phyloP scores from a whole-genome alignment of 2,113 vertebrate genomes.

The Cygnus buccinator region DNA sequence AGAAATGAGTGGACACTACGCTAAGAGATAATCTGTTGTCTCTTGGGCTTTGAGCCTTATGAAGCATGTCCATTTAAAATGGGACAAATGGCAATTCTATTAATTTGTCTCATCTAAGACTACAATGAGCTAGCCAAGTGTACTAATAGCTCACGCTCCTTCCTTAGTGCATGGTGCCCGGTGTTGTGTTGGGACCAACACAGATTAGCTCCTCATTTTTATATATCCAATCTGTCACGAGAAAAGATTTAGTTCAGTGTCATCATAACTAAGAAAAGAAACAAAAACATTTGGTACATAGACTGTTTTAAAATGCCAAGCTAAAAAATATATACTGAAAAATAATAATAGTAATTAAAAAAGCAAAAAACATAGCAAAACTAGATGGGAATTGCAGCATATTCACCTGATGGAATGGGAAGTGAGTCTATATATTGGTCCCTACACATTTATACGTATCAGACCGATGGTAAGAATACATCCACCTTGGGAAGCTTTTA shows the following conservation, averaged over 20 bases:
- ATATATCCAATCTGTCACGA: not conserved
- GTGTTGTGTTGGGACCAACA: not conserved
- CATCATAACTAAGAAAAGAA: not conserved
- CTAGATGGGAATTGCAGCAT: not conserved
- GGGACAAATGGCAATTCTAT: not conserved
- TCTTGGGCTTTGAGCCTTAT: not conserved
- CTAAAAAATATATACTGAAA: not conserved
- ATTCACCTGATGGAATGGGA: not conserved
- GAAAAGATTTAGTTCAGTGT: not conserved
- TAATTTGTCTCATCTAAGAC: not conserved
- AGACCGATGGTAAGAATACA: not conserved
- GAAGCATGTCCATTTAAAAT: too few relatives aligned
- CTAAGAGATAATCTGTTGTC: not conserved
- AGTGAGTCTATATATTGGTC: not conserved
- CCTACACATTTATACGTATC: not conserved
- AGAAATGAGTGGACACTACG: not conserved
- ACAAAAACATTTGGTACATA: not conserved
- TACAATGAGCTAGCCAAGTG: rapidly evolving
- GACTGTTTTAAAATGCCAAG: not conserved
- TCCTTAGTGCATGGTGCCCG: not conserved
- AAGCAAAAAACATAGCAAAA: not conserved
- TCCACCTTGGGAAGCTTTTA: not conserved
- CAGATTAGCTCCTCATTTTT: not conserved
- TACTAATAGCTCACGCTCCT: not conserved
- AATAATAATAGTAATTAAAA: not conserved